Percentiles rank a stretch among this genome's conserved stretches.
These are phyloP conservation scores for Neodiprion pinetum DNA, from an alignment of 1,140 invertebrate genomes.

Conservation along the genomic window DNA sequence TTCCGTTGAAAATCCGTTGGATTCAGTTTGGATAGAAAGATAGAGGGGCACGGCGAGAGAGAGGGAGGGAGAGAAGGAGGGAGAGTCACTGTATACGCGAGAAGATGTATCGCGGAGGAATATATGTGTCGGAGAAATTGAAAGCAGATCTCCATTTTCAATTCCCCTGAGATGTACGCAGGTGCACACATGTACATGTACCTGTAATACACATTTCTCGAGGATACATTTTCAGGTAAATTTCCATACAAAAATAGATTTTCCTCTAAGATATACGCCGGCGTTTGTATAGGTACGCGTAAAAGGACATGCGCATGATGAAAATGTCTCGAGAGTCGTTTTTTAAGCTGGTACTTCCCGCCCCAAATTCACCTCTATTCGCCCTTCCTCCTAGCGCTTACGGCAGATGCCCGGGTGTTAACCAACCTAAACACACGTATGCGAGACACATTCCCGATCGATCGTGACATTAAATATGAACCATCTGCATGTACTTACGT, in stretches of 20 bases:
- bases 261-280: neutral
- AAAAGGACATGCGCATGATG: neutral
- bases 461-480: neutral
- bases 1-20: too few species aligned
- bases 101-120: too few species aligned
- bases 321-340: neutral
- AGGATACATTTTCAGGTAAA: constrained; percentile 6
- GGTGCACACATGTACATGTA: too few species aligned
- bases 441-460: neutral
- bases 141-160: neutral
- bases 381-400: too few species aligned
- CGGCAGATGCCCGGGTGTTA: too few species aligned
- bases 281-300: too few species aligned
- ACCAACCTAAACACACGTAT: constrained; percentile 14
- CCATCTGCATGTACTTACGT: neutral
- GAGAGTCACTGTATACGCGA: too few species aligned
- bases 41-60: too few species aligned
- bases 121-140: neutral
- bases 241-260: neutral
- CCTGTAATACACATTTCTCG: neutral
- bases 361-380: too few species aligned
- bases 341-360: neutral
- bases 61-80: too few species aligned
- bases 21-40: too few species aligned
- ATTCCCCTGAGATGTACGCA: neutral